These are phyloP conservation scores for Papilio elwesi DNA, from an alignment of 2,888 invertebrate species.

Conservation along the genomic window DNA sequence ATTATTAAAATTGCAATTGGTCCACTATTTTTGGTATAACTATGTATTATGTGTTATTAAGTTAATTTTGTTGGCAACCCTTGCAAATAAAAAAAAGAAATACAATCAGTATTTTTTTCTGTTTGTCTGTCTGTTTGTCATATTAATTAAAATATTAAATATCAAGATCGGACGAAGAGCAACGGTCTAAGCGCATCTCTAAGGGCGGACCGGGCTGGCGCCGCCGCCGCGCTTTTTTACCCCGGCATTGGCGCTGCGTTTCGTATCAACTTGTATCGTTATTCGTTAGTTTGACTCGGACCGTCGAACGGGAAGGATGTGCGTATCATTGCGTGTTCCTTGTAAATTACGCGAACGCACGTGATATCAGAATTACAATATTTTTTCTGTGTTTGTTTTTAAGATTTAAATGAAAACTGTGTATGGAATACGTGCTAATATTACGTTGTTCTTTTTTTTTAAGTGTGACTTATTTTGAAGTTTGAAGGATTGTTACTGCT, in stretches of 20 bases:
- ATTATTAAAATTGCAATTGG: no score
- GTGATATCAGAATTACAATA: slow-evolving; percentile 54
- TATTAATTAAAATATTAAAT: not conserved
- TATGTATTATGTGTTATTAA: no score
- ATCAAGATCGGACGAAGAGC: not conserved
- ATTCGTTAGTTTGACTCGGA: slow-evolving; percentile 65
- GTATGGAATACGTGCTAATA: slow-evolving; percentile 66
- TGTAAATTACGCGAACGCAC: slow-evolving; percentile 53
- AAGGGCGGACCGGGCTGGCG: slow-evolving; percentile 78
- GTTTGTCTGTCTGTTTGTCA: not conserved
- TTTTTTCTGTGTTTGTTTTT: slow-evolving; percentile 48
- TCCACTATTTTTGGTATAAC: no score
- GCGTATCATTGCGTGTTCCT: slow-evolving; percentile 43
- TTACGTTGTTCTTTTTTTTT: slow-evolving; percentile 48
- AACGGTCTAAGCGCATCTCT: slow-evolving; percentile 68
- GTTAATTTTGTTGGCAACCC: no score
- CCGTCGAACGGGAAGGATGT: slow-evolving; percentile 59
- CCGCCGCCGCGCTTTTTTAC: slow-evolving; percentile 79
- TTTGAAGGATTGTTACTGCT: slow-evolving; percentile 50
- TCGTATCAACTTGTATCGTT: slow-evolving; percentile 56
- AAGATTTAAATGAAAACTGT: slow-evolving; percentile 57
- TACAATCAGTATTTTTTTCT: no score
- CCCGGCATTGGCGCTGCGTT: slow-evolving; percentile 61
- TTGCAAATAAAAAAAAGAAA: no score
- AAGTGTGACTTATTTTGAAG: slow-evolving; percentile 56